Conservation (phyloP, 2,797 vertebrate genomes). For the Ptychobarbus kaznakovi region DNA sequence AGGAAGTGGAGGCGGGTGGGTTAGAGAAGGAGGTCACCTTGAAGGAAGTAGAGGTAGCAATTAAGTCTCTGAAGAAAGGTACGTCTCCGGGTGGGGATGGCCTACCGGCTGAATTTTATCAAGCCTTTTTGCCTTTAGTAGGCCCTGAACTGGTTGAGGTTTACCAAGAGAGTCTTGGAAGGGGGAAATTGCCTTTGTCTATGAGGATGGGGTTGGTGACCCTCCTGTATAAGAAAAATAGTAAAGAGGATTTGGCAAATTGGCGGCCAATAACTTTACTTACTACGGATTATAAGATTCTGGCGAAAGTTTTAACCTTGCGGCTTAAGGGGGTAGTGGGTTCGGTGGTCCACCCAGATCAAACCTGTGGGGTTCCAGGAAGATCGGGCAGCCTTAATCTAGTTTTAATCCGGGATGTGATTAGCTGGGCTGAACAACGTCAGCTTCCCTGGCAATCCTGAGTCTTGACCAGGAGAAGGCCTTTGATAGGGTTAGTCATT, state of each 20-base stretch:
- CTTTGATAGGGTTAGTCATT: slow-evolving; percentile 22
- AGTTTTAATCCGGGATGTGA: not conserved
- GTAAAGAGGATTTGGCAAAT: not conserved
- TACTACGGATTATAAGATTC: too few relatives aligned
- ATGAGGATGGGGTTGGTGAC: not conserved
- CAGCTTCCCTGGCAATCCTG: not conserved
- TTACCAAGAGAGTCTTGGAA: not conserved
- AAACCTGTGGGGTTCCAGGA: slow-evolving; percentile 13
- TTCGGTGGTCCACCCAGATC: not conserved
- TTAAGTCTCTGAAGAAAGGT: too few relatives aligned
- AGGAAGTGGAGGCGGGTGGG: too few relatives aligned
- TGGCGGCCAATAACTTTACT: slow-evolving; percentile 1
- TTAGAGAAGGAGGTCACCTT: too few relatives aligned
- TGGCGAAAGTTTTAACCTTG: not conserved
- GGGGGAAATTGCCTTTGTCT: not conserved
- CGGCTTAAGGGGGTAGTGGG: not conserved
- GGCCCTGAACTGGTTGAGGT: not conserved
- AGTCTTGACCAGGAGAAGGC: slow-evolving; percentile 30
- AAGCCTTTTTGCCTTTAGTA: not conserved
- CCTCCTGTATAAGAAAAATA: not conserved
- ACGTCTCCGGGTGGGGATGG: not conserved
- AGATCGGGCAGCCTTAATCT: not conserved
- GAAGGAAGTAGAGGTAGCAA: too few relatives aligned
- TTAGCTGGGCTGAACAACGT: not conserved
- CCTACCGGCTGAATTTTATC: not conserved